Conservation (phyloP, 2,113 vertebrate genomes). For the Pseudonaja textilis region DNA sequence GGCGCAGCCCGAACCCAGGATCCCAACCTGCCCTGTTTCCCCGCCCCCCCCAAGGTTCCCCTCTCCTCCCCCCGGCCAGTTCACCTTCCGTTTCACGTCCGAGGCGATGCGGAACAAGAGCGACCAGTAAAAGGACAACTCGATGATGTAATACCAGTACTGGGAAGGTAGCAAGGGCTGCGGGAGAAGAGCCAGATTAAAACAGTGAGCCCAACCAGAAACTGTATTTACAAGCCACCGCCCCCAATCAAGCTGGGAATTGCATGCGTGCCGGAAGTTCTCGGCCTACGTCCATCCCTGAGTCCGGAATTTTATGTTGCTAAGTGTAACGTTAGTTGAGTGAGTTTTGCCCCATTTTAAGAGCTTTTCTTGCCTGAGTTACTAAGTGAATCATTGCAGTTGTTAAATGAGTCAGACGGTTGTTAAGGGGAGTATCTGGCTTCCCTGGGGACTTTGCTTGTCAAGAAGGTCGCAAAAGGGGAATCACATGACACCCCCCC, state of each 20-base stretch:
- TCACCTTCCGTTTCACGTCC: conserved; percentile 92
- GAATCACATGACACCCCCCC: too few relatives aligned
- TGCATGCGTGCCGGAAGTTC: neutral
- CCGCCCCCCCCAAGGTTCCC: rapidly evolving
- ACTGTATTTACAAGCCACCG: neutral
- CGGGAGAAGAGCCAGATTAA: neutral
- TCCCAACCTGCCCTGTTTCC: too few relatives aligned
- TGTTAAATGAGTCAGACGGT: too few relatives aligned
- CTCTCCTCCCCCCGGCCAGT: neutral
- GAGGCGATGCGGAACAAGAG: conserved; percentile 92
- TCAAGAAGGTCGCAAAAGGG: too few relatives aligned
- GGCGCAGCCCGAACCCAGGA: neutral
- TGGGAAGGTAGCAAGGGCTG: conserved; percentile 83
- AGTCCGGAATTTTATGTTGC: too few relatives aligned
- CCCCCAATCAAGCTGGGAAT: neutral
- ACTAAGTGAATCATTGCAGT: too few relatives aligned
- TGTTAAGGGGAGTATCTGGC: too few relatives aligned
- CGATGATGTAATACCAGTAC: conserved; percentile 97
- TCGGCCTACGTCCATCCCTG: too few relatives aligned
- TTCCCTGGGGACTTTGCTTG: too few relatives aligned
- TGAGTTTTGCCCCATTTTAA: too few relatives aligned
- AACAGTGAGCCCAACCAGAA: neutral
- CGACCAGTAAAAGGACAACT: conserved; percentile 90
- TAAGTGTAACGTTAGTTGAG: too few relatives aligned
- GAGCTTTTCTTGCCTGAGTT: too few relatives aligned